Evolutionary conservation across 2,113 vertebrate genomes (phyloP), one percentile per base, ranked within the genome.

Genomic region (Spizaetus ornatus): DNA sequence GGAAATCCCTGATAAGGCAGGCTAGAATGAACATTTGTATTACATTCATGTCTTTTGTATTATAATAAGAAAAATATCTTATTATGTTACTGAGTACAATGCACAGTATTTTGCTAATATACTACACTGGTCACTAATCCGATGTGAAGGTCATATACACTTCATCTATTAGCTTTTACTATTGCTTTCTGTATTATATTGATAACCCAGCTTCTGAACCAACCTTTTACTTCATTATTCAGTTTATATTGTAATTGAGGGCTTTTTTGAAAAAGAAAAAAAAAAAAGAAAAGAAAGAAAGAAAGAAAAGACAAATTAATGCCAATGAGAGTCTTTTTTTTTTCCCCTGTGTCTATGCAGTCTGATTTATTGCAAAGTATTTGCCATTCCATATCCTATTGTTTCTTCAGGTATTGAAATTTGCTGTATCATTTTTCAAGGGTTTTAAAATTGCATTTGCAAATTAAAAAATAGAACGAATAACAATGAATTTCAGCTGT

Each of bases 171-270:
- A 98, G 93, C 95, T 97, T 97, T 97, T 96, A 88, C 83, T 97
- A 77, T 92, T 96, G 36, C 93, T 97, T 93, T 97, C 98, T 98
- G 98, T 89, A 97, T 95, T 92, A 86, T 94, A 94, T 97, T 96
- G 97, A 98, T 98, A 98, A 98, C 92, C 92, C 82, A 96, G 86
- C 82, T 97, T 97, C 95, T 97, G 95, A 98, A 96, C 86, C 85
- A 97, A 96, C 67, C 94, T 97, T 96, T 97, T 19, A 50, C 69
- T 90, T 96, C 63, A 84, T 96, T 93, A 93, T 97, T 97, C 95
- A 95, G 59, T 97, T 94, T 94, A 62, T 94, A 96, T 81, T 96
- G 93, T 94, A 96, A 98, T 95, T 95, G 96, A 96, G 11, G 45
- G 16, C 7, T 62, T 82, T 76, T 86, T 31, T 59, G 25, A 23